These are phyloP conservation scores for Malacoctenus gilli DNA, from an alignment of 2,797 vertebrate species.

Conservation along the genomic window DNA sequence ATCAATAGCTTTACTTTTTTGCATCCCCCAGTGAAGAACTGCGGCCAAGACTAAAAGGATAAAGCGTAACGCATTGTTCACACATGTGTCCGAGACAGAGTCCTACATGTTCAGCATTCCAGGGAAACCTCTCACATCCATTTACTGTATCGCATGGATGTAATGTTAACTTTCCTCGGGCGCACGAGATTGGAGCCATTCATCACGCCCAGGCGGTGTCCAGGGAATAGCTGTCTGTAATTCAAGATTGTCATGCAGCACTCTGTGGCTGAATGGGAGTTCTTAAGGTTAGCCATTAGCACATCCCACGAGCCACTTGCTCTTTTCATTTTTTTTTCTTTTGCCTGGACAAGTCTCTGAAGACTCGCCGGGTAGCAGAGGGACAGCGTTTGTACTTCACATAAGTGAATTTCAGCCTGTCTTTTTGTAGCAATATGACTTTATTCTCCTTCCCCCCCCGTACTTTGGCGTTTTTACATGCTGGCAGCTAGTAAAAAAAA, in stretches of 20 bases:
- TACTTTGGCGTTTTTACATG: conserved; percentile 9
- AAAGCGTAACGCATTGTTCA: neutral
- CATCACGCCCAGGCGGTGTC: conserved; percentile 51
- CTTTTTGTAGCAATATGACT: too few relatives aligned
- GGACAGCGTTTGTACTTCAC: conserved; percentile 41
- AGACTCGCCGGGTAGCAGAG: conserved; percentile 23
- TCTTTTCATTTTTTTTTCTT: too few relatives aligned
- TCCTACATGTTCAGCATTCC: conserved; percentile 19
- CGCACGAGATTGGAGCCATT: conserved; percentile 58
- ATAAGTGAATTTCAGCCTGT: conserved; percentile 34
- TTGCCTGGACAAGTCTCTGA: conserved; percentile 43
- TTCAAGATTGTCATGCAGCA: conserved; percentile 54
- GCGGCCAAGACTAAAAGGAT: neutral
- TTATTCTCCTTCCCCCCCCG: too few relatives aligned
- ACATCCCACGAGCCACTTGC: conserved; percentile 33
- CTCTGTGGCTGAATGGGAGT: conserved; percentile 43
- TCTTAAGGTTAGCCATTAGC: conserved; percentile 58
- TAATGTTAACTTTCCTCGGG: conserved; percentile 34
- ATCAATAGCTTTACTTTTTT: neutral
- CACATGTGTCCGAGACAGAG: conserved; percentile 10
- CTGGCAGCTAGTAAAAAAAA: conserved; percentile 9
- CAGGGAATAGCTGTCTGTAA: conserved; percentile 58
- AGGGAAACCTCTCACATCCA: conserved; percentile 34
- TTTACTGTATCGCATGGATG: conserved; percentile 48
- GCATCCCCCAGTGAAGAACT: conserved; percentile 16